phyloP scores from a whole-genome alignment of 1,140 invertebrate genomes.

The Lithobius niger region DNA sequence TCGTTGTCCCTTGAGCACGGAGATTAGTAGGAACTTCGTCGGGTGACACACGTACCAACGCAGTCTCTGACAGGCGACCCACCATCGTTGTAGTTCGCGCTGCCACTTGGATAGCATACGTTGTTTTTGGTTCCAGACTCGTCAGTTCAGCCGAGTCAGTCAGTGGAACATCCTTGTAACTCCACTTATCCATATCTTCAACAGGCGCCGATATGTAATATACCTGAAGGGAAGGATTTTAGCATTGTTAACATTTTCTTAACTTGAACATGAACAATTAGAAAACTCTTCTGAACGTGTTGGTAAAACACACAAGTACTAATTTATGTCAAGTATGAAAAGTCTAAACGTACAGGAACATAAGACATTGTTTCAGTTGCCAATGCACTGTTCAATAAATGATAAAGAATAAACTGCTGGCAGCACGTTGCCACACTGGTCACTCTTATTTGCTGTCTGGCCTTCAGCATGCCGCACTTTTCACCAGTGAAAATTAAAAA shows the following conservation, averaged over 20 bases:
- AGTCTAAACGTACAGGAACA: too few relatives aligned
- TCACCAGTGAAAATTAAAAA: too few relatives aligned
- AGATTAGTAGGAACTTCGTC: conserved; percentile 80
- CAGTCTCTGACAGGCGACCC: conserved; percentile 44
- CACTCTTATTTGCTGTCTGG: too few relatives aligned
- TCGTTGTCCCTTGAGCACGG: conserved; percentile 59
- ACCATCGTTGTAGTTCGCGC: conserved; percentile 50
- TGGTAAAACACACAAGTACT: too few relatives aligned
- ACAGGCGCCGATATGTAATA: conserved; percentile 86
- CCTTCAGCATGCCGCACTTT: too few relatives aligned
- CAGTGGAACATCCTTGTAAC: conserved; percentile 63
- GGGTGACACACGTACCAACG: conserved; percentile 72
- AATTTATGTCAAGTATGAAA: too few relatives aligned
- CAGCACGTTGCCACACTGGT: too few relatives aligned
- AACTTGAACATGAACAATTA: not conserved
- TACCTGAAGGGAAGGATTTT: conserved; percentile 40
- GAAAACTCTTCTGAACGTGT: too few relatives aligned
- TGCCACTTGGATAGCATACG: conserved; percentile 85
- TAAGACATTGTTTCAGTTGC: too few relatives aligned
- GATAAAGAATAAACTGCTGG: too few relatives aligned
- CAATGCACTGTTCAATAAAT: too few relatives aligned
- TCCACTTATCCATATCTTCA: conserved; percentile 83
- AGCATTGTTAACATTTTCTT: not conserved
- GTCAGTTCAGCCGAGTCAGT: conserved; percentile 81
- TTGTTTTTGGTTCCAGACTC: conserved; percentile 76